Conservation (phyloP, 2,113 vertebrate genomes). For the Lonchura striata region DNA sequence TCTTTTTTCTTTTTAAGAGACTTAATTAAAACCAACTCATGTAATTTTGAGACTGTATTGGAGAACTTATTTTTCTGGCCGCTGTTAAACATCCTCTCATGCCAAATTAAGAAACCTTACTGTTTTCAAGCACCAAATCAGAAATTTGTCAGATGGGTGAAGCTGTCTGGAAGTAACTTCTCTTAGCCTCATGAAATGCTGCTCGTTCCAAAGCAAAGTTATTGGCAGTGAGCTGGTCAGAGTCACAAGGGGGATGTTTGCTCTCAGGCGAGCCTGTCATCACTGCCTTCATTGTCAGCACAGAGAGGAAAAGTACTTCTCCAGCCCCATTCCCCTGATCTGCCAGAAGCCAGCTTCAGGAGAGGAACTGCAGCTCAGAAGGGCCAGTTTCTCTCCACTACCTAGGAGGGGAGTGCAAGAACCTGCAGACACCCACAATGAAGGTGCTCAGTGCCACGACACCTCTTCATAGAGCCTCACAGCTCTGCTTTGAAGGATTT, state of each 20-base stretch:
- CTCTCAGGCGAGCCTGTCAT: not conserved
- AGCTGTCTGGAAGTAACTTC: not conserved
- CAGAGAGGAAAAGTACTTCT: not conserved
- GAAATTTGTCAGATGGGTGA: not conserved
- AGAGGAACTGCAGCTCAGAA: not conserved
- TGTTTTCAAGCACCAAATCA: not conserved
- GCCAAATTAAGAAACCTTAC: not conserved
- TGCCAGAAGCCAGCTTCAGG: not conserved
- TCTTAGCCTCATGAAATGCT: not conserved
- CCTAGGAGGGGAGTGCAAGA: not conserved
- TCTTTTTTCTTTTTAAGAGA: not conserved
- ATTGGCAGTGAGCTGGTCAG: not conserved
- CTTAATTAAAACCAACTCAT: not conserved
- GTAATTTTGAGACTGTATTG: not conserved
- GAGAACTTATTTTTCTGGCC: not conserved
- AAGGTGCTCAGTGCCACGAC: not conserved
- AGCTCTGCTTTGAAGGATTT: not conserved
- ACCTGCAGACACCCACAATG: not conserved
- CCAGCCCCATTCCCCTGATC: not conserved
- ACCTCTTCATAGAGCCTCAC: not conserved
- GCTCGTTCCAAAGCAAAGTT: fast-evolving
- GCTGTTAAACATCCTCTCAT: not conserved
- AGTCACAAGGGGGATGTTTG: not conserved
- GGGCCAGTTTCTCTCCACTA: not conserved
- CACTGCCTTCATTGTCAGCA: not conserved